phyloP scores from a whole-genome alignment of 2,797 vertebrate genomes.

The Rhinella marina region DNA sequence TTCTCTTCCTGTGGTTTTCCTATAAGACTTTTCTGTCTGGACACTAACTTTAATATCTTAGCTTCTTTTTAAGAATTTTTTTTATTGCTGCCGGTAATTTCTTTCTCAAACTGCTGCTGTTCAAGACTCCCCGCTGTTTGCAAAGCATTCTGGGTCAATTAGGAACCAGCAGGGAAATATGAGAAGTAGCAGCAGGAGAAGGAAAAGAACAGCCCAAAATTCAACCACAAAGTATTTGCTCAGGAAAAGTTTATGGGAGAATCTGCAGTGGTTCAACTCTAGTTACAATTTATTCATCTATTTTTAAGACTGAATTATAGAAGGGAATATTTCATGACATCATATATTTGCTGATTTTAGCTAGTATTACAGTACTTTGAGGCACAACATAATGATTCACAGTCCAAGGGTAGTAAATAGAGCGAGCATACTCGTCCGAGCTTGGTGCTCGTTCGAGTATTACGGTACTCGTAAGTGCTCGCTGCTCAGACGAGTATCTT shows the following conservation, averaged over 20 bases:
- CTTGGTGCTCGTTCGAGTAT: too few relatives aligned
- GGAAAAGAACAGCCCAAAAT: slow-evolving; percentile 46
- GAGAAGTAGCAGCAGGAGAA: slow-evolving; percentile 52
- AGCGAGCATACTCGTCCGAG: too few relatives aligned
- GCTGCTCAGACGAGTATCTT: too few relatives aligned
- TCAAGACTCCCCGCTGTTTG: slow-evolving; percentile 47
- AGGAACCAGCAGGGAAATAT: slow-evolving; percentile 56
- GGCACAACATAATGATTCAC: background rate
- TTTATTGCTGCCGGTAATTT: slow-evolving; percentile 57
- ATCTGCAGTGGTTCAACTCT: background rate
- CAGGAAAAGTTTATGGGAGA: slow-evolving; percentile 29
- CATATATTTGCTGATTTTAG: background rate
- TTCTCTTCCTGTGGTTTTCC: slow-evolving; percentile 45
- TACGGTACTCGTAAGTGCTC: too few relatives aligned
- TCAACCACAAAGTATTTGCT: slow-evolving; percentile 39
- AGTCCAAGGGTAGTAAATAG: too few relatives aligned
- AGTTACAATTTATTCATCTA: background rate
- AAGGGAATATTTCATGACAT: background rate
- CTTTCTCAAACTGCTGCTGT: slow-evolving; percentile 50
- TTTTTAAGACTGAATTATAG: background rate
- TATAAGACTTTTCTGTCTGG: slow-evolving; percentile 50
- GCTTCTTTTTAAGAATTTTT: slow-evolving; percentile 54
- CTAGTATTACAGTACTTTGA: background rate
- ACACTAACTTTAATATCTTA: slow-evolving; percentile 56
- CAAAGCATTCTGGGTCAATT: slow-evolving; percentile 62